A percentile compares a stretch with the other conserved stretches of the same genome.
phyloP scores from a whole-genome alignment of 1,140 invertebrate genomes.

The Procambarus virginalis region DNA sequence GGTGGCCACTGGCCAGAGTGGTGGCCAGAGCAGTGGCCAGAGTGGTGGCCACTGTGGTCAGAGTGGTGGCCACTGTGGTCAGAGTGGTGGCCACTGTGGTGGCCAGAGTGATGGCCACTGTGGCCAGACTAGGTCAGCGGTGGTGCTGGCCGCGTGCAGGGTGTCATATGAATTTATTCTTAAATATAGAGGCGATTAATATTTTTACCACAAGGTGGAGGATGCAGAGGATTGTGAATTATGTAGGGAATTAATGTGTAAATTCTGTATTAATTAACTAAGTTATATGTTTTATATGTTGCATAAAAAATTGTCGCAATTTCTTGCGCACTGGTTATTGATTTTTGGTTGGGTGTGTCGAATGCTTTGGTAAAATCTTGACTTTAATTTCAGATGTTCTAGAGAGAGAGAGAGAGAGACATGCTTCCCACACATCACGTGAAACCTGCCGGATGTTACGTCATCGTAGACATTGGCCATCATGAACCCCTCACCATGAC shows the following conservation, averaged over 20 bases:
- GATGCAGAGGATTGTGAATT: background rate
- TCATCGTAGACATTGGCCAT: conserved; percentile 54
- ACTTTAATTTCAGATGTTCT: conserved; percentile 55
- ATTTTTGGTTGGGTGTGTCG: conserved; percentile 45
- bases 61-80: too few relatives aligned
- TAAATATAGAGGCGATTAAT: background rate
- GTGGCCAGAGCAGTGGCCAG: too few relatives aligned
- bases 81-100: too few relatives aligned
- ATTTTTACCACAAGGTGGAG: too few relatives aligned
- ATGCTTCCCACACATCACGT: conserved; percentile 61
- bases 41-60: too few relatives aligned
- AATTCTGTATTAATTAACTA: background rate
- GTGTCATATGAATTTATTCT: background rate
- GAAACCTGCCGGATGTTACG: conserved; percentile 64
- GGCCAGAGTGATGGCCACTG: too few relatives aligned
- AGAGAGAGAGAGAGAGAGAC: conserved; percentile 18
- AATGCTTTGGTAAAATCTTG: conserved; percentile 36
- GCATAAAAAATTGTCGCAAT: background rate
- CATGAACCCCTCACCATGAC: conserved; percentile 48
- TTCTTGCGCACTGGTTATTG: conserved; percentile 45
- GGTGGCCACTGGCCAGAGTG: too few relatives aligned
- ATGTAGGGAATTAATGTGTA: background rate
- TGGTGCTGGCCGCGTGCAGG: background rate
- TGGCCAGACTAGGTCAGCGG: too few relatives aligned
- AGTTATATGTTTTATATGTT: background rate